Evolutionary conservation across 2,888 invertebrate genomes (phyloP).

Genomic region (Eupithecia vulgata): DNA sequence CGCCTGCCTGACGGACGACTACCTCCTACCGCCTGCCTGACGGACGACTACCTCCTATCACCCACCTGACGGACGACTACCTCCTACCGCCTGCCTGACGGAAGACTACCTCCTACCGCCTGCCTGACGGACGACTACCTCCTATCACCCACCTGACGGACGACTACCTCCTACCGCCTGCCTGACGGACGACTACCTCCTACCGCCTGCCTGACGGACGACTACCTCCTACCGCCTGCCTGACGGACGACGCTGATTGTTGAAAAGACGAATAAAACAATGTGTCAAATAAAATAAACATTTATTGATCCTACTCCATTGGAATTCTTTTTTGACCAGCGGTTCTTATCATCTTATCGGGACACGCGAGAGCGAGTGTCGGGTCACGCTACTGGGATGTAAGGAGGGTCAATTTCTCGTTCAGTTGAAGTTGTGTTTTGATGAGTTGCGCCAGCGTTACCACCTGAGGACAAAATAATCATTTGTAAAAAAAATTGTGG

Average conservation of each 20-base stretch:
- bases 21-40: not conserved
- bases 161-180: slow-evolving; percentile 14
- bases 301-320: not conserved
- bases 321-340: not conserved
- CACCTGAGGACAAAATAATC: slow-evolving; percentile 59
- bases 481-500: slow-evolving; percentile 76
- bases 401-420: slow-evolving; percentile 96
- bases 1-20: slow-evolving; percentile 36
- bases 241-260: no score
- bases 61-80: slow-evolving; percentile 29
- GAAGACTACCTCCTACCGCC: slow-evolving; percentile 19
- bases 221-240: slow-evolving; percentile 12
- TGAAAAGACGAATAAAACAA: not conserved
- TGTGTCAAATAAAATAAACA: not conserved
- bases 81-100: slow-evolving; percentile 31
- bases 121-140: no score
- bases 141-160: no score
- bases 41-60: no score
- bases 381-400: slow-evolving; percentile 82
- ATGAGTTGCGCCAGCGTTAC: slow-evolving; percentile 97
- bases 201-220: slow-evolving; percentile 39
- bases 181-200: no score
- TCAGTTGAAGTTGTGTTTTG: slow-evolving; percentile 97
- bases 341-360: not conserved
- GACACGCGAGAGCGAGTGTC: not conserved